phyloP scores from a whole-genome alignment of 1,140 invertebrate species.

The Drosophila mojavensis region DNA sequence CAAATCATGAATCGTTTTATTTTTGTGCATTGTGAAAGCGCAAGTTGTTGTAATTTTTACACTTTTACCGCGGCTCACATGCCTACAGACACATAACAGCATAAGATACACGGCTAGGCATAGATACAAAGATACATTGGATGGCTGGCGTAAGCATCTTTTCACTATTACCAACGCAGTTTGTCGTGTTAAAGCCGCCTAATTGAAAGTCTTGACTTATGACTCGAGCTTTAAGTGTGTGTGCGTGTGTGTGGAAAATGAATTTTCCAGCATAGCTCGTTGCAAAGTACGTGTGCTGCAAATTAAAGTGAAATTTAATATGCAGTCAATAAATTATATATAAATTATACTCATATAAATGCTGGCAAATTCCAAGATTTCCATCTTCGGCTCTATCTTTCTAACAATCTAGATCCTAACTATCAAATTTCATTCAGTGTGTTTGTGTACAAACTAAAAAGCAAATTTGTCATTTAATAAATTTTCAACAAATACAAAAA shows the following conservation, averaged over 20 bases:
- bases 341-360: too few species aligned
- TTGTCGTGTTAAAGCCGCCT: constrained; percentile 69
- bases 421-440: constrained; percentile 6
- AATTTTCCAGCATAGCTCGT: constrained; percentile 37
- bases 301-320: constrained; percentile 48
- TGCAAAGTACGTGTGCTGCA: constrained; percentile 23
- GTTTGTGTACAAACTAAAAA: neutral
- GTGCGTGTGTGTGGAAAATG: constrained; percentile 40
- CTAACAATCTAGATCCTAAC: neutral
- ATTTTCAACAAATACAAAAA: too few species aligned
- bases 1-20: constrained; percentile 26
- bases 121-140: constrained; percentile 5
- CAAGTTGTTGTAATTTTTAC: constrained; percentile 77
- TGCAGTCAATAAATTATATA: constrained; percentile 9
- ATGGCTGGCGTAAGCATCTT: constrained; percentile 63
- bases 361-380: neutral
- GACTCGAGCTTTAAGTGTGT: constrained; percentile 46
- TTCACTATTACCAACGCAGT: constrained; percentile 58
- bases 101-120: neutral
- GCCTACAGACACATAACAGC: constrained; percentile 33
- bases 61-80: constrained; percentile 63
- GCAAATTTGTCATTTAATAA: neutral
- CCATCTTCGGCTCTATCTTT: neutral
- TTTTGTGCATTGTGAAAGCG: constrained; percentile 69
- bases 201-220: constrained; percentile 82